Evolutionary conservation across 1,140 invertebrate genomes (phyloP).

Genomic region (Cepaea nemoralis): DNA sequence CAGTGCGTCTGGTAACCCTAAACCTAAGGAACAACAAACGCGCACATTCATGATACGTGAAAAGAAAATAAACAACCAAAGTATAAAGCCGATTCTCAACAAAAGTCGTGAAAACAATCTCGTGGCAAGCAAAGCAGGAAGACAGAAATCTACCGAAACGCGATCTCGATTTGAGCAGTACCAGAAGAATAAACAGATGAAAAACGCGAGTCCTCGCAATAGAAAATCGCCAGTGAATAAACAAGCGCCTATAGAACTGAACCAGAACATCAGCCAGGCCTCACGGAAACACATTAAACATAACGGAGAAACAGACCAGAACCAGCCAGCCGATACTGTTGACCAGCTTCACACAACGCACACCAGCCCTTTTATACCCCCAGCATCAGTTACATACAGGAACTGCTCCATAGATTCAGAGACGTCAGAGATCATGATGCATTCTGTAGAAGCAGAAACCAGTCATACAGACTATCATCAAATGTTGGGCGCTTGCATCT

Average conservation of each 20-base stretch:
- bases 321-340: neutral
- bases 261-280: neutral
- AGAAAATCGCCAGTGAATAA: neutral
- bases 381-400: no score
- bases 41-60: neutral
- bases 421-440: no score
- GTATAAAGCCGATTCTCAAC: neutral
- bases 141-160: neutral
- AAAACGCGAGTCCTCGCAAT: neutral
- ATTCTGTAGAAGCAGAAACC: no score
- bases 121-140: neutral
- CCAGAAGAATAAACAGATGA: neutral
- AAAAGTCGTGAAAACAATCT: neutral
- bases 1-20: neutral
- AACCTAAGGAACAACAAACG: neutral
- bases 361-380: no score
- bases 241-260: neutral
- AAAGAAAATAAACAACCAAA: neutral
- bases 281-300: neutral
- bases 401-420: no score
- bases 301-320: neutral
- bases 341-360: no score
- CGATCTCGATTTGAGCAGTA: neutral
- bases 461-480: neutral
- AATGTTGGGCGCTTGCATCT: neutral